Base-by-base conservation (phyloP, 2,113 vertebrate species). In the Haemorhous mexicanus region DNA sequence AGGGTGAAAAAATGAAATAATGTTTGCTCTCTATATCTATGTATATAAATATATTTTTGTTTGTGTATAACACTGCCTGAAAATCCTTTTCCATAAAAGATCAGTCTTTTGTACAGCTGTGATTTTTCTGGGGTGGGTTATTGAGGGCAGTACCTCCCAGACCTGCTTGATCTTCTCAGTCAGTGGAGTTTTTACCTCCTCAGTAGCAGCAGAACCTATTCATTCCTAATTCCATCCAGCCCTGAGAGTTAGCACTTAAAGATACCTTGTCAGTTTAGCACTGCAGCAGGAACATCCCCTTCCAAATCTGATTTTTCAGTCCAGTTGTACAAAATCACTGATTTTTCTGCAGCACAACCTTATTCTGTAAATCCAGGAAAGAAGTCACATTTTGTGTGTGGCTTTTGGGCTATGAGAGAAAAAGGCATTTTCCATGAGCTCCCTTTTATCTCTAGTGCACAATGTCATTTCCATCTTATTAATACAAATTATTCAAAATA, bases 1-100 rank as follows among this genome's bases (percentile, higher is more conserved):
- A 58, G 32, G 10, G 11, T 24, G 22, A 9, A 24, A 24, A 64
- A 55, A 56, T 52, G 2, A 58, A 68, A 35, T 23, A 7, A 5
- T 27, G 1, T 44, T 84, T 5, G 2, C 13, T 81, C 63, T 77
- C 20, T 77, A 0, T 37, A 30, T 56, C 15, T 84, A 4, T 72
- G 0, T 52, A 3, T 32, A 0, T 23, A 16, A 15, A 3, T 37
- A 11, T 23, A 6, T 22, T 7, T 41, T 16, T 50, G 1, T 75
- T 73, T 81, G 22, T 20, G 11, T 7, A 7, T 35, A 69, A 18
- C 13, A 3, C 50, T 72, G 28, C 30, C 32, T 52, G 61, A 41
- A 56, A 75, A 82, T 61, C 4, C 6, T 88, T 46, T 50, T 24
- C 52, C 56, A 5, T 58, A 9, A n/a, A 41, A 55, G 11, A 13